These are phyloP conservation scores for Palythoa heliodiscus DNA, from an alignment of 92 coral and sea anemone genomes.

Conservation along the genomic window DNA sequence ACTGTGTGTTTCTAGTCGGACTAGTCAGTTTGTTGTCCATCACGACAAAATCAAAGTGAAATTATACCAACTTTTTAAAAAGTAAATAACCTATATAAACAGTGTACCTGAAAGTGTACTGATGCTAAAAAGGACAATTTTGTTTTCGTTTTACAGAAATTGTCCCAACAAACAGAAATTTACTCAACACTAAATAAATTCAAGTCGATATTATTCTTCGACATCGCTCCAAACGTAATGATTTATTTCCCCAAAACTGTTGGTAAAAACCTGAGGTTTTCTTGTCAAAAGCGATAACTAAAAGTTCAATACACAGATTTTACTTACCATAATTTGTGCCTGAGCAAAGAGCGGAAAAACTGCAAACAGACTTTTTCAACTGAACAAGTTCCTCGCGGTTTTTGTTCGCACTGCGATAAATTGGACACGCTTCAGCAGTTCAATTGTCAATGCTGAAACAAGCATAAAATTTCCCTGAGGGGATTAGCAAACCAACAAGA, in stretches of 20 bases:
- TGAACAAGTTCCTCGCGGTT: conserved; percentile 2
- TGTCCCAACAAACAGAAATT: conserved; percentile 32
- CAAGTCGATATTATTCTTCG: neutral
- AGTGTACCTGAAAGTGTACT: neutral
- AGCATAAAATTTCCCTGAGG: conserved; percentile 27
- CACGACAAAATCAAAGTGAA: neutral
- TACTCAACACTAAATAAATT: neutral
- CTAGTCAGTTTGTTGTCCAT: neutral
- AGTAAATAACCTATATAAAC: neutral
- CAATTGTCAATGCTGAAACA: conserved; percentile 16
- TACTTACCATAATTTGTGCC: conserved; percentile 27
- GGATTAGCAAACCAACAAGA: neutral
- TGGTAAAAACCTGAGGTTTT: neutral
- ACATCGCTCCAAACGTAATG: neutral
- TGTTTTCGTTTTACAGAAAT: neutral
- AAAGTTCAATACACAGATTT: neutral
- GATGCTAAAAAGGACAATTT: neutral
- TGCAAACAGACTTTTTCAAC: conserved; percentile 33
- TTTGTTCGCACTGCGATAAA: neutral
- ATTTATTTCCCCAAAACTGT: neutral
- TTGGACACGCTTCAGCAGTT: conserved; percentile 19
- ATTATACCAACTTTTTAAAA: neutral
- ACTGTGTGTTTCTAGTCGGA: neutral
- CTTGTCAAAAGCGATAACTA: neutral
- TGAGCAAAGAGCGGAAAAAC: neutral